phyloP scores from a whole-genome alignment of 2,888 invertebrate species.

The Drosophila hawaiiensis region DNA sequence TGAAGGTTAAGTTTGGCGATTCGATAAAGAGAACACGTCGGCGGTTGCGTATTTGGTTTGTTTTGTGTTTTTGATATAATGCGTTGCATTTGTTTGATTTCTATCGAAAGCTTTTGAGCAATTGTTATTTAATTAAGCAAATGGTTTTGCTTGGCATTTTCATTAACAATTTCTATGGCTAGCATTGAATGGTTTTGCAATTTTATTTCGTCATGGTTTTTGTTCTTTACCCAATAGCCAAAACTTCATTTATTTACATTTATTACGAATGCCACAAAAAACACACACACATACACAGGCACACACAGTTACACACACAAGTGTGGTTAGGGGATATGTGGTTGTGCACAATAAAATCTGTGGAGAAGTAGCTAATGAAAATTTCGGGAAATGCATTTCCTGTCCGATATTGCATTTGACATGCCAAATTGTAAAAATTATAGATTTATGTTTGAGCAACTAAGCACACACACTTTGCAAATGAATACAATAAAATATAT shows the following conservation, averaged over 20 bases:
- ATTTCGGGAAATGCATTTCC: slow-evolving; percentile 4
- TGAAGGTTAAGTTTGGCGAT: not conserved
- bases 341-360: not conserved
- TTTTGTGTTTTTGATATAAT: not conserved
- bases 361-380: slow-evolving; percentile 4
- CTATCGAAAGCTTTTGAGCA: slow-evolving; percentile 10
- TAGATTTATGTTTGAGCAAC: slow-evolving; percentile 16
- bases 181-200: slow-evolving; percentile 19
- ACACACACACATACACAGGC: not conserved
- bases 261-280: slow-evolving; percentile 8
- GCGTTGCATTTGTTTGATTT: slow-evolving; percentile 7
- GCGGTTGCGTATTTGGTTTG: not conserved
- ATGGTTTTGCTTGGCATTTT: slow-evolving; percentile 32
- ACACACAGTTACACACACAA: not conserved
- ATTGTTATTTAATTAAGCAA: slow-evolving; percentile 35
- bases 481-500: not conserved
- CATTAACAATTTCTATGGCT: slow-evolving; percentile 19
- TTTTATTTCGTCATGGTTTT: slow-evolving; percentile 32
- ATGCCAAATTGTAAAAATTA: slow-evolving; percentile 20
- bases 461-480: not conserved
- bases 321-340: not conserved
- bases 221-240: slow-evolving; percentile 20
- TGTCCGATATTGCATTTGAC: slow-evolving; percentile 13
- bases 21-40: not conserved
- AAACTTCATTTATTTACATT: slow-evolving; percentile 16